A percentile compares a stretch with the other conserved stretches of the same genome.
Conservation (phyloP, 2,113 vertebrate genomes). For the Oreochromis niloticus region DNA sequence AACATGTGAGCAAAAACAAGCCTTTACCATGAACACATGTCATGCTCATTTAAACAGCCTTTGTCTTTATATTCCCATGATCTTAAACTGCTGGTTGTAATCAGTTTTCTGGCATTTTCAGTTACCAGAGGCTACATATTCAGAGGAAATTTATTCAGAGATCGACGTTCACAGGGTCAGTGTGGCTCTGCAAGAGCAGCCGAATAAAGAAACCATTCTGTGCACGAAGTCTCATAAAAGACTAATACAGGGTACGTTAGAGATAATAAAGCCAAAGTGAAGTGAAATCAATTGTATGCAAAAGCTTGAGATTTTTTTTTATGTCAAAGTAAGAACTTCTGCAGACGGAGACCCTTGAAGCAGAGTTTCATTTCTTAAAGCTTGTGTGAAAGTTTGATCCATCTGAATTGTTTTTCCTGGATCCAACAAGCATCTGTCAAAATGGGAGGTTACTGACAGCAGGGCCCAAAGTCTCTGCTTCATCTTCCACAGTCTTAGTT, state of each 20-base stretch:
- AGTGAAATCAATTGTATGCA: neutral
- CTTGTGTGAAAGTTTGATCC: neutral
- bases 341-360: neutral
- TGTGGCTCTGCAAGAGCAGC: neutral
- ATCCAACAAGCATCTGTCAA: neutral
- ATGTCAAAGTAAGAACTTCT: neutral
- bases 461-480: neutral
- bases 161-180: neutral
- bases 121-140: rapidly evolving
- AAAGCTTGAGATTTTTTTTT: neutral
- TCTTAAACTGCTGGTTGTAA: neutral
- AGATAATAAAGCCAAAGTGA: neutral
- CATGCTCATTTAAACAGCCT: neutral
- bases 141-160: neutral
- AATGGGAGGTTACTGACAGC: neutral
- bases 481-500: neutral
- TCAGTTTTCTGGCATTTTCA: neutral
- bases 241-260: rapidly evolving
- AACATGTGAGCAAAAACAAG: neutral
- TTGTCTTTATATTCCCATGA: neutral
- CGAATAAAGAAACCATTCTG: neutral
- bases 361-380: neutral
- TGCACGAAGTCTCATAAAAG: rapidly evolving
- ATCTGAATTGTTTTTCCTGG: rapidly evolving
- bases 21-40: neutral